Percentiles rank a stretch among this genome's conserved stretches.
phyloP scores from a whole-genome alignment of 1,140 invertebrate genomes.

The Drosophila kohkoa region DNA sequence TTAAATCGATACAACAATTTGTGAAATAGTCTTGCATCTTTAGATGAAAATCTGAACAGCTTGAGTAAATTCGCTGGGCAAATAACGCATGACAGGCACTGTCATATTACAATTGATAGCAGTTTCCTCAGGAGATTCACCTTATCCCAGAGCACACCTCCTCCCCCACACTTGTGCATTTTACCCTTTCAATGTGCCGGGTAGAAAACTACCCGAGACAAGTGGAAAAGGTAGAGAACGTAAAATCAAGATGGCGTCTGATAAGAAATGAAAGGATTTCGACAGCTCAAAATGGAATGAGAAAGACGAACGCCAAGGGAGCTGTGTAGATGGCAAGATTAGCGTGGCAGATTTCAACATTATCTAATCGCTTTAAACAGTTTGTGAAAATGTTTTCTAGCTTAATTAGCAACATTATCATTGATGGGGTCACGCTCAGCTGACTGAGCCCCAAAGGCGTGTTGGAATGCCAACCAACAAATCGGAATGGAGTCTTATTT shows the following conservation, averaged over 20 bases:
- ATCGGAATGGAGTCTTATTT: not conserved
- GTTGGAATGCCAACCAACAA: not conserved
- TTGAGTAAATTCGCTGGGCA: slow-evolving; percentile 7
- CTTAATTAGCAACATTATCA: slow-evolving; percentile 79
- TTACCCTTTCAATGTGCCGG: not conserved
- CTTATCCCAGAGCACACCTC: not conserved
- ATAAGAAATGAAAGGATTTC: slow-evolving; percentile 9
- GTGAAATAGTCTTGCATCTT: not conserved
- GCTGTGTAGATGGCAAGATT: slow-evolving; percentile 3
- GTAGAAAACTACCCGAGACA: slow-evolving; percentile 21
- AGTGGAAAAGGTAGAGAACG: not conserved
- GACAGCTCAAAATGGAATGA: not conserved
- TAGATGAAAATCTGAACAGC: not conserved
- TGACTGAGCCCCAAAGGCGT: slow-evolving; percentile 25
- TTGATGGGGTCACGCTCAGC: slow-evolving; percentile 70
- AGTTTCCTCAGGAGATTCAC: not conserved
- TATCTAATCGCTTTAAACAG: slow-evolving; percentile 74
- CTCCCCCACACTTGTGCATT: not conserved
- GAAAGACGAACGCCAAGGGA: not conserved
- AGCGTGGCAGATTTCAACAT: slow-evolving; percentile 43
- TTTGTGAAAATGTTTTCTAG: slow-evolving; percentile 61
- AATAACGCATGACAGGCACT: slow-evolving; percentile 15
- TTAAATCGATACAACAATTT: too few relatives aligned
- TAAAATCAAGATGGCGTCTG: slow-evolving; percentile 30
- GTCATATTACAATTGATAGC: not conserved